Percentiles rank a stretch among this genome's conserved stretches.
Conservation (phyloP, 2,113 vertebrate species). For the Pavo muticus region DNA sequence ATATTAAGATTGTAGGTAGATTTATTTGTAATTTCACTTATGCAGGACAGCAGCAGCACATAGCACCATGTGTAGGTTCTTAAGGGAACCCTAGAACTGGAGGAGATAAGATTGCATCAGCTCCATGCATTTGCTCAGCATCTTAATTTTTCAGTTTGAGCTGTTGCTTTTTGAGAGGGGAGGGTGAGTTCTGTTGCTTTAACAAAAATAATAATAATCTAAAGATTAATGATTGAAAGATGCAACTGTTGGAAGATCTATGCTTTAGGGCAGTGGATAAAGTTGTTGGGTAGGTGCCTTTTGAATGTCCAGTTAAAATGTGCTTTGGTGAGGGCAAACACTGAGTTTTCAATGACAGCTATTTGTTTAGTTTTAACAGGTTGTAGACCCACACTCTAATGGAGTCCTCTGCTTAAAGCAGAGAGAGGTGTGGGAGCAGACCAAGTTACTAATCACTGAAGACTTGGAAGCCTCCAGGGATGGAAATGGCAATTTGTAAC, state of each 20-base stretch:
- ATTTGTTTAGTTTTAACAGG: neutral
- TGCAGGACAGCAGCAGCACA: neutral
- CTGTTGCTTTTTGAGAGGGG: neutral
- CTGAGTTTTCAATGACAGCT: neutral
- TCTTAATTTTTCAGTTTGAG: neutral
- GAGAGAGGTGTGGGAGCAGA: neutral
- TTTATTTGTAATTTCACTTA: neutral
- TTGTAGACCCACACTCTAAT: neutral
- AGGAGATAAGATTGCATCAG: neutral
- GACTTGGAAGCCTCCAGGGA: neutral
- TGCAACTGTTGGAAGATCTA: neutral
- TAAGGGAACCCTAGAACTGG: neutral
- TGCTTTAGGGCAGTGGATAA: neutral
- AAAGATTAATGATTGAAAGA: neutral
- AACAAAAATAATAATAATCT: neutral
- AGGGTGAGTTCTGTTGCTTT: neutral
- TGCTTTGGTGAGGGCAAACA: neutral
- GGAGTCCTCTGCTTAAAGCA: neutral
- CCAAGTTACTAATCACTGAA: rapidly evolving
- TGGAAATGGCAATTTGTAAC: neutral
- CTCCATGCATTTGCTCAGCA: neutral
- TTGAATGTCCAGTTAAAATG: neutral
- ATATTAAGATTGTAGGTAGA: neutral
- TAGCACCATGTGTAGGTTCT: neutral
- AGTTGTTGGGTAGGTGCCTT: neutral